phyloP scores from a whole-genome alignment of 2,113 vertebrate genomes.

The Cairina moschata region DNA sequence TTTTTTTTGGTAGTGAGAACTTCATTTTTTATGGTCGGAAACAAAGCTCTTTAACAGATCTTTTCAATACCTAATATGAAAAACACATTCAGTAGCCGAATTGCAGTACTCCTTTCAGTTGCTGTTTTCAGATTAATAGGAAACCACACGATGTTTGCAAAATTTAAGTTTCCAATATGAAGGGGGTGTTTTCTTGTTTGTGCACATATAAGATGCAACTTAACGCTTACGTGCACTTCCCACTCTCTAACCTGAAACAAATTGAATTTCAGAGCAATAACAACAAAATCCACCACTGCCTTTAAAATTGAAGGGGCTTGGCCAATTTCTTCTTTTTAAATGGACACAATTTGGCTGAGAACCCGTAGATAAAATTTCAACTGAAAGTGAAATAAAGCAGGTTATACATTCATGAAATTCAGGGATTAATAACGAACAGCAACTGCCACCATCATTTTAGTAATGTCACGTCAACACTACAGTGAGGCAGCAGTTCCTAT shows the following conservation, averaged over 20 bases:
- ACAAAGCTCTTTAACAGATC: not conserved
- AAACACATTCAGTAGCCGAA: not conserved
- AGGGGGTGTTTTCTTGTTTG: not conserved
- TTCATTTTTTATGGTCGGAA: not conserved
- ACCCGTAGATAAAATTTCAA: slow-evolving; percentile 34
- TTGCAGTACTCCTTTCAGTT: slow-evolving; percentile 17
- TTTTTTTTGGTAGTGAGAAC: not conserved
- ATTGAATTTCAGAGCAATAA: not conserved
- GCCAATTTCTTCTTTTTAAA: not conserved
- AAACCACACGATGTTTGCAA: not conserved
- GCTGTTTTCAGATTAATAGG: not conserved
- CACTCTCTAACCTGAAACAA: not conserved
- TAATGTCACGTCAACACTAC: not conserved
- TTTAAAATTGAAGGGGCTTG: slow-evolving; percentile 24
- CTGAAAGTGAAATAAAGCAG: slow-evolving; percentile 57
- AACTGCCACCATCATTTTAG: not conserved
- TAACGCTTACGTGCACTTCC: not conserved
- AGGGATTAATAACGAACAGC: slow-evolving; percentile 1
- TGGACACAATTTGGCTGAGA: slow-evolving; percentile 15
- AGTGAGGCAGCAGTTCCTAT: slow-evolving; percentile 31
- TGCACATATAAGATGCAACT: not conserved
- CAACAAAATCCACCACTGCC: not conserved
- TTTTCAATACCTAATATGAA: not conserved
- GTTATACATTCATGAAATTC: slow-evolving; percentile 60
- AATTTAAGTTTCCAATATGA: not conserved